phyloP scores from a whole-genome alignment of 2,797 vertebrate genomes.

The Lithobates pipiens region DNA sequence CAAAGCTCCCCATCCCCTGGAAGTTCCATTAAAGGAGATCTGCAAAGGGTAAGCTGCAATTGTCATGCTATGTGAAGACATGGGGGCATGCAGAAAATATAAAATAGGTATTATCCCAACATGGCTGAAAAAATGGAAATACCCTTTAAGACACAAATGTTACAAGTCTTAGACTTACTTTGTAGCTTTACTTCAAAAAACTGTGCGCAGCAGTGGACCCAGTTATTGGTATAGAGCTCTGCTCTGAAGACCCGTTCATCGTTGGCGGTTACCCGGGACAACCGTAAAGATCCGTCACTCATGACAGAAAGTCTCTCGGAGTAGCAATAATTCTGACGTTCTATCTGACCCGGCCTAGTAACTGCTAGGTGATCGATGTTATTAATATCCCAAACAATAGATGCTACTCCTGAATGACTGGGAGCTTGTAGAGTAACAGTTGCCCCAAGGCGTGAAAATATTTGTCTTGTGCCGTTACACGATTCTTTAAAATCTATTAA shows the following conservation, averaged over 20 bases:
- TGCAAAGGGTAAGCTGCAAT: too few species aligned
- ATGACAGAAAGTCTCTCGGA: neutral
- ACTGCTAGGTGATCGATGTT: neutral
- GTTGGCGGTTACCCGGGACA: neutral
- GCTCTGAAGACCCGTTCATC: neutral
- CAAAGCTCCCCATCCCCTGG: too few species aligned
- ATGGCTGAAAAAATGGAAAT: too few species aligned
- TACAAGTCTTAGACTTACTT: neutral
- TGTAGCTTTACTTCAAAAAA: neutral
- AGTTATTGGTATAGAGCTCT: neutral
- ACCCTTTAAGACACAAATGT: too few species aligned
- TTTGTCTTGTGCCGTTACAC: neutral
- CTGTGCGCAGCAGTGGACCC: neutral
- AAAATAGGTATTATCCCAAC: too few species aligned
- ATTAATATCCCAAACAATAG: neutral
- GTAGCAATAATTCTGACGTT: neutral
- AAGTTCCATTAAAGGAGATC: too few species aligned
- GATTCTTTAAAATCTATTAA: neutral
- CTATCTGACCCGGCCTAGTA: neutral
- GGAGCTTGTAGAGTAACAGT: neutral
- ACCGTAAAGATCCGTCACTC: neutral
- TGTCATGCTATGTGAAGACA: too few species aligned
- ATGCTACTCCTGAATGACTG: neutral
- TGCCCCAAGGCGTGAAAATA: neutral
- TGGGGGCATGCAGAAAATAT: too few species aligned